phyloP scores from a whole-genome alignment of 2,797 vertebrate genomes.

The Myotis daubentonii region DNA sequence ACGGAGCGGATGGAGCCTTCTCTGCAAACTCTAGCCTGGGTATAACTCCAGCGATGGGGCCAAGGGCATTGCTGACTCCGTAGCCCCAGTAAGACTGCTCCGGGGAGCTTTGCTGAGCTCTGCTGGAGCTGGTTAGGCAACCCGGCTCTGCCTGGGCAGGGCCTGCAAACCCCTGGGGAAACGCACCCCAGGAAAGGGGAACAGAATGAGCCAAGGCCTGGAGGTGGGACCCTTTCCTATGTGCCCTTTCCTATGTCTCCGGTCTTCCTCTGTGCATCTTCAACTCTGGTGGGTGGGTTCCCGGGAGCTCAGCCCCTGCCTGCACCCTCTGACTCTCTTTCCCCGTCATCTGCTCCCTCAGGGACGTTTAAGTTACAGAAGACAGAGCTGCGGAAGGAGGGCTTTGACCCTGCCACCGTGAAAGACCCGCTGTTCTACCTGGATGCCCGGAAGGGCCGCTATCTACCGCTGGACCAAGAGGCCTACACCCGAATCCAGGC shows the following conservation, averaged over 20 bases:
- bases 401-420: conserved; percentile 89
- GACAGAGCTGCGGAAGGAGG: conserved; percentile 92
- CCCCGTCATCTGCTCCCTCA: conserved; percentile 68
- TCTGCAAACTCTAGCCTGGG: not conserved
- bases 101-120: not conserved
- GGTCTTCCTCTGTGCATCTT: not conserved
- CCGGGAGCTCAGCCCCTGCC: not conserved
- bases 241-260: too few species aligned
- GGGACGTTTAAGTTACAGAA: conserved; percentile 99
- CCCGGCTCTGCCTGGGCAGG: not conserved
- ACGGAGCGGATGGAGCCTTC: not conserved
- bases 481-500: conserved; percentile 90
- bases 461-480: conserved; percentile 88
- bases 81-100: not conserved
- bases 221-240: not conserved
- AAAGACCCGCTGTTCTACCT: conserved; percentile 95
- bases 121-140: not conserved
- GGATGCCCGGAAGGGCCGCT: conserved; percentile 92
- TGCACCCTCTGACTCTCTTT: not conserved
- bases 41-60: not conserved
- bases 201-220: too few species aligned
- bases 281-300: not conserved
- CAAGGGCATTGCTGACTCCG: not conserved
- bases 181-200: not conserved
- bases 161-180: not conserved